phyloP scores from a whole-genome alignment of 2,113 vertebrate species.

The Theropithecus gelada region DNA sequence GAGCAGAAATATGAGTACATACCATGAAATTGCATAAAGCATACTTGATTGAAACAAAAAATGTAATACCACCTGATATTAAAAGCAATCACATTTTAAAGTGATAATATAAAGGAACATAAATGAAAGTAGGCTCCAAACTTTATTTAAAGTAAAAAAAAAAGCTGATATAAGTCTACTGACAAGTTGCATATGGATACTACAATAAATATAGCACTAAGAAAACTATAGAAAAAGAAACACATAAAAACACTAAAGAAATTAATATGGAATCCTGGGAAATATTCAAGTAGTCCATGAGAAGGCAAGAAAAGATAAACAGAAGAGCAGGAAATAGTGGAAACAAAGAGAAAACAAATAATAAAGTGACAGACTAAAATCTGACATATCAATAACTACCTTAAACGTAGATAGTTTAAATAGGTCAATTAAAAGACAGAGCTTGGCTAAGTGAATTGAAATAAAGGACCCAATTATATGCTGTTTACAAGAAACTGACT shows the following conservation, averaged over 20 bases:
- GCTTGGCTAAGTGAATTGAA: too few species aligned
- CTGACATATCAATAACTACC: background rate
- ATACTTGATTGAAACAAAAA: background rate
- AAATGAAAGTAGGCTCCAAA: background rate
- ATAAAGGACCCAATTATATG: background rate
- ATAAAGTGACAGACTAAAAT: background rate
- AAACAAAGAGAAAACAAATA: background rate
- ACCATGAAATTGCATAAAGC: background rate
- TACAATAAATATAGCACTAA: background rate
- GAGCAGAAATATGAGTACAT: background rate
- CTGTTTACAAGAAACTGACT: background rate
- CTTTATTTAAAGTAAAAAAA: background rate
- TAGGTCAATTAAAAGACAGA: background rate
- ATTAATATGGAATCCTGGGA: background rate
- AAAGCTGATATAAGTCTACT: background rate
- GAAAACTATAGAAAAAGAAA: background rate
- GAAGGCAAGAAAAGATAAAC: background rate
- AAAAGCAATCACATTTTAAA: background rate
- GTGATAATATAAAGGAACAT: background rate
- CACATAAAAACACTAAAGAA: background rate
- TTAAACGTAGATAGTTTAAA: background rate
- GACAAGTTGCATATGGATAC: background rate
- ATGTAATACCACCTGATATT: background rate
- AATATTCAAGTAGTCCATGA: background rate
- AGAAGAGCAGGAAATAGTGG: background rate